These are phyloP conservation scores for Drosophila bipectinata DNA, from an alignment of 1,140 invertebrate species.

Conservation along the genomic window DNA sequence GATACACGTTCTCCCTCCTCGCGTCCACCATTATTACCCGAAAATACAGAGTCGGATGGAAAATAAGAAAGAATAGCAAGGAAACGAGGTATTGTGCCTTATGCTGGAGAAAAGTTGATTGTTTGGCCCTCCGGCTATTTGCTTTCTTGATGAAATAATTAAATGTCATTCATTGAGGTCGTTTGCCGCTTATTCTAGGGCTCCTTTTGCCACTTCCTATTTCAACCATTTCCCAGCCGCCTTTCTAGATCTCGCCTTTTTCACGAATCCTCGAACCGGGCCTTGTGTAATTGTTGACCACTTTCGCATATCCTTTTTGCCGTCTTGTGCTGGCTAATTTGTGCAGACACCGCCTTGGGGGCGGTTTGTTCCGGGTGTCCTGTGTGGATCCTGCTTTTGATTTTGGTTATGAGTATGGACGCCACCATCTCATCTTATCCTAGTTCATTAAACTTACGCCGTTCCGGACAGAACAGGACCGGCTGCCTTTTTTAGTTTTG, in stretches of 20 bases:
- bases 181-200: constrained; percentile 46
- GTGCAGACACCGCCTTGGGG: constrained; percentile 61
- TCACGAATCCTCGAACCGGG: neutral
- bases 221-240: neutral
- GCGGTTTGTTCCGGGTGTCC: constrained; percentile 16
- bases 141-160: constrained; percentile 83
- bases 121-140: constrained; percentile 78
- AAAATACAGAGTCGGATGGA: constrained; percentile 15
- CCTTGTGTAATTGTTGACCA: constrained; percentile 72
- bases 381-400: constrained; percentile 53
- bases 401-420: constrained; percentile 45
- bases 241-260: neutral
- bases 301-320: constrained; percentile 70
- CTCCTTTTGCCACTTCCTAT: constrained; percentile 16
- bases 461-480: constrained; percentile 6
- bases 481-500: constrained; percentile 35
- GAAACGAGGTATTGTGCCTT: constrained; percentile 46
- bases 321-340: constrained; percentile 67
- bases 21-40: constrained; percentile 22
- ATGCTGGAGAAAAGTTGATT: constrained; percentile 67
- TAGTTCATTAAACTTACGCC: constrained; percentile 75
- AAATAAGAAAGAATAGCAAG: constrained; percentile 9
- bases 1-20: constrained; percentile 11
- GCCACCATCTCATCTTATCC: constrained; percentile 3
- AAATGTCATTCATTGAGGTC: constrained; percentile 81